These are phyloP conservation scores for Struthio camelus DNA, from an alignment of 2,113 vertebrate species.

Conservation along the genomic window DNA sequence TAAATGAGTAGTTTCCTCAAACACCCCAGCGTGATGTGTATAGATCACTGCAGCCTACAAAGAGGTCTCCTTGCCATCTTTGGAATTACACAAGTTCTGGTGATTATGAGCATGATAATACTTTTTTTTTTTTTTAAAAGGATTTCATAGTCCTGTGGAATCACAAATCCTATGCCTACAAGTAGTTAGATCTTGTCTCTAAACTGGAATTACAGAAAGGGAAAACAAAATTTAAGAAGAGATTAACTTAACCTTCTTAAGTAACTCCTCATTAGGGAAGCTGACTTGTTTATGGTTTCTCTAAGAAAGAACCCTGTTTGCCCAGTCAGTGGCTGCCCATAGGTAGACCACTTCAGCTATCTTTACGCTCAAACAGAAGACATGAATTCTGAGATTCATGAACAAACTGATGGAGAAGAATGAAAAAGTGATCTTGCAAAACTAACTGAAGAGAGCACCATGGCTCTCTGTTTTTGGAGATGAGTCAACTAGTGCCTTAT, in stretches of 20 bases:
- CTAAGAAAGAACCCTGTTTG: not conserved
- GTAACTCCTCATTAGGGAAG: not conserved
- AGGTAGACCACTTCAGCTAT: not conserved
- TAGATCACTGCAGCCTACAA: not conserved
- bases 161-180: not conserved
- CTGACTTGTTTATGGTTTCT: not conserved
- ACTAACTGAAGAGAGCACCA: not conserved
- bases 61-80: not conserved
- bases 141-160: not conserved
- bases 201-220: not conserved
- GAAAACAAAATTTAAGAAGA: not conserved
- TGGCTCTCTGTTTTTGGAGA: not conserved
- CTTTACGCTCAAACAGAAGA: not conserved
- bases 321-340: not conserved
- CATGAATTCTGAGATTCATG: not conserved
- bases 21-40: not conserved
- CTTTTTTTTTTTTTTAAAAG: not conserved
- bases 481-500: not conserved
- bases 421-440: not conserved
- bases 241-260: not conserved
- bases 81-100: not conserved
- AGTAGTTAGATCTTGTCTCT: not conserved
- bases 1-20: not conserved
- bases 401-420: not conserved
- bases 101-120: not conserved